Percentiles rank a stretch among this genome's conserved stretches.
Evolutionary conservation across 2,888 invertebrate genomes (phyloP).

Genomic region (Eupithecia centaureata): DNA sequence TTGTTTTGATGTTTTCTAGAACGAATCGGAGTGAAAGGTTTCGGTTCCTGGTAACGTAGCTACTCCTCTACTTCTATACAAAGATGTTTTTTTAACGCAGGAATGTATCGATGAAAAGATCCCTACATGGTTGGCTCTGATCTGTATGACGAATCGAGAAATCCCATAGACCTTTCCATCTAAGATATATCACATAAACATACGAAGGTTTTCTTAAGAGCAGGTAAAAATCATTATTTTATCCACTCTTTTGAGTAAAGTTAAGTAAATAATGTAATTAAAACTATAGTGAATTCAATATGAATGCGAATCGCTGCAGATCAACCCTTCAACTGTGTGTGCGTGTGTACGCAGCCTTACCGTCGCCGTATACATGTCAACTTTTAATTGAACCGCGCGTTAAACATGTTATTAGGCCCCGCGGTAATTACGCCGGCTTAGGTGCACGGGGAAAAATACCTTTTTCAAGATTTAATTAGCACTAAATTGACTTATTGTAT

Average conservation of each 20-base stretch:
- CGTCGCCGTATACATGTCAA: slow-evolving; percentile 68
- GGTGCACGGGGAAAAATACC: neutral
- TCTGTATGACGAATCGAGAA: slow-evolving; percentile 1
- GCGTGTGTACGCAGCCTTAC: slow-evolving; percentile 44
- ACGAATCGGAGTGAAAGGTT: slow-evolving; percentile 39
- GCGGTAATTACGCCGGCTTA: slow-evolving; percentile 32
- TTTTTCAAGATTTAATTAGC: neutral
- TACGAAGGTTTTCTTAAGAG: neutral
- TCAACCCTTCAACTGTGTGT: neutral
- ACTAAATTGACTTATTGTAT: neutral
- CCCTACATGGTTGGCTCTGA: neutral
- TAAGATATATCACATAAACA: neutral
- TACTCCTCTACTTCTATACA: slow-evolving; percentile 14
- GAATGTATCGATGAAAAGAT: slow-evolving; percentile 8
- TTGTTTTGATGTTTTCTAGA: slow-evolving; percentile 43
- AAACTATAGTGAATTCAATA: neutral
- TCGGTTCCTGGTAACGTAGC: slow-evolving; percentile 34
- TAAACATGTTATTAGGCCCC: slow-evolving; percentile 50
- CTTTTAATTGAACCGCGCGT: slow-evolving; percentile 72
- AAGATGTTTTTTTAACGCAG: slow-evolving; percentile 6
- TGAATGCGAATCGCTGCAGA: neutral
- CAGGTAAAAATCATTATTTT: neutral
- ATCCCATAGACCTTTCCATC: neutral
- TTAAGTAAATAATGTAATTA: neutral
- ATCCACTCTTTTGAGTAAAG: neutral